Conservation (phyloP, 2,113 vertebrate species). For the Anhinga rufa region DNA sequence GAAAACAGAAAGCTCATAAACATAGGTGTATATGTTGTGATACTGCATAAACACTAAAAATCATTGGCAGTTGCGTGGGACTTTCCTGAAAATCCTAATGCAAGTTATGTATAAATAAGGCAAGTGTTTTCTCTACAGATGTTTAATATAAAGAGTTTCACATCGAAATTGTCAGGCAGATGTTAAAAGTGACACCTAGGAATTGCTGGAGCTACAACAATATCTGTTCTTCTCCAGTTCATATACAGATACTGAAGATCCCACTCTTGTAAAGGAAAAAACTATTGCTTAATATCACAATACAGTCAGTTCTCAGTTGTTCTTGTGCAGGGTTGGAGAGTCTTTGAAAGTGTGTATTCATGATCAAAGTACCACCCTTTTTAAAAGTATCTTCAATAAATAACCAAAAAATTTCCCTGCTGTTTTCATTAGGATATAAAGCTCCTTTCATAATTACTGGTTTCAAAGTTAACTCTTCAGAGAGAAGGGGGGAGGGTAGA, state of each 20-base stretch:
- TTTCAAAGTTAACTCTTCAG: conserved; percentile 19
- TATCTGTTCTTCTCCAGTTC: neutral
- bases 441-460: neutral
- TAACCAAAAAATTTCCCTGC: conserved; percentile 46
- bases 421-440: conserved; percentile 29
- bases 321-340: neutral
- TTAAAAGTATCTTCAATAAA: conserved; percentile 63
- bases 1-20: neutral
- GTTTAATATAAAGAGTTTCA: neutral
- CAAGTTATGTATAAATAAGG: neutral
- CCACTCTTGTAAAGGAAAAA: neutral
- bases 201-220: neutral
- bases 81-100: neutral
- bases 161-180: neutral
- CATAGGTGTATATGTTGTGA: neutral
- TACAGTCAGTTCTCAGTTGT: neutral
- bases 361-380: conserved; percentile 22
- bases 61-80: neutral
- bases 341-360: conserved; percentile 43
- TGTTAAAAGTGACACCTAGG: neutral
- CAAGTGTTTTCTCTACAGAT: neutral
- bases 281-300: neutral
- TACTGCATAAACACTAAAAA: neutral
- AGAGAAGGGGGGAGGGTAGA: neutral
- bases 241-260: neutral